Percentiles rank a stretch among this genome's conserved stretches.
Conservation (phyloP, 2,113 vertebrate species). For the Sprattus sprattus region DNA sequence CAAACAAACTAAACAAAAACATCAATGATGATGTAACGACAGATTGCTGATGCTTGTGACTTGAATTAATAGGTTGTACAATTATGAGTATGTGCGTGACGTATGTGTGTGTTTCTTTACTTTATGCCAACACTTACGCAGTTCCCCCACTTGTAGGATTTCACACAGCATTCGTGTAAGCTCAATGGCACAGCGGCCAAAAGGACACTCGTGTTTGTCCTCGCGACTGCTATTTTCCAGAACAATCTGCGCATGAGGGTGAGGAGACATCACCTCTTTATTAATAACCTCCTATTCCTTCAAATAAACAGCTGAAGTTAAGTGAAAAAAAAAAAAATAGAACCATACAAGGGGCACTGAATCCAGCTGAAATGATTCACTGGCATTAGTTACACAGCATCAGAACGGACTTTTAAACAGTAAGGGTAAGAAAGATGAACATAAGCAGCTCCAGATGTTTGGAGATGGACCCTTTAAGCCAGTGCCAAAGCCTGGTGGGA, state of each 20-base stretch:
- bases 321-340: not conserved
- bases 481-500: conserved; percentile 4
- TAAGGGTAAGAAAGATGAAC: not conserved
- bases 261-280: not conserved
- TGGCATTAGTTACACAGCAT: not conserved
- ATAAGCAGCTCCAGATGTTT: conserved; percentile 8
- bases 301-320: not conserved
- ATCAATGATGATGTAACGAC: not conserved
- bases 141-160: conserved; percentile 93
- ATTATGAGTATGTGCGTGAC: no score
- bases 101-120: not conserved
- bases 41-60: not conserved
- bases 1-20: not conserved
- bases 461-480: not conserved
- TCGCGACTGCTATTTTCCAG: conserved; percentile 96
- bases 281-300: not conserved
- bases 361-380: not conserved
- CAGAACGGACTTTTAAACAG: not conserved
- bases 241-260: conserved; percentile 77
- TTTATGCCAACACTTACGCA: conserved; percentile 79
- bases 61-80: no score
- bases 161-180: conserved; percentile 95
- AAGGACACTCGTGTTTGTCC: conserved; percentile 96
- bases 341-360: not conserved
- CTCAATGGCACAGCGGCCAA: conserved; percentile 96